Base-by-base conservation (phyloP, 1,140 invertebrate genomes). In the Reticulitermes speratus region DNA sequence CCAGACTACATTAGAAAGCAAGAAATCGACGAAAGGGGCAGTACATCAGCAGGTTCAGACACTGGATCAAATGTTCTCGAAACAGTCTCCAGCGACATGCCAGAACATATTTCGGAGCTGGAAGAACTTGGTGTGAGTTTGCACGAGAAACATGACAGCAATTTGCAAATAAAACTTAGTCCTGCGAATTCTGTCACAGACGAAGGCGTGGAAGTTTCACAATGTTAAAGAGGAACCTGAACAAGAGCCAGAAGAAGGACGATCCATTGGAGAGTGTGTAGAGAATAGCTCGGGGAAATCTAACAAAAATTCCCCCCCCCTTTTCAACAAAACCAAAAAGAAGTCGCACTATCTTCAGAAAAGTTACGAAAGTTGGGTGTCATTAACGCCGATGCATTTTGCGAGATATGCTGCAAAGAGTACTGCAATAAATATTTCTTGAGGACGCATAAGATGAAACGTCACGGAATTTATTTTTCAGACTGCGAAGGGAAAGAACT, bases 341-440 rank as follows among this genome's bases (percentile, higher is more conserved):
- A 86, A 44, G 19, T 32, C 19, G 45, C 55, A n/a, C 81, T 86
- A 45, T 86, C 86, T 30, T 59, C 69, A 32, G 96, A 96, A 84
- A 94, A 94, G 38, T 90, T 97, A 21, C 93, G 94, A 7, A 94
- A 95, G 86, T 91, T 97, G 48, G 96, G 96, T 19, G 95, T 97
- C 0, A 94, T 96, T 87, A 97, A 97, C 90, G 94, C 96, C 5
- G 96, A 97, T 88, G 96, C 96, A 23, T 98, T 98, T 90, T 99
- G 97, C 91, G 97, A 98, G 89, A 94, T 98, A 83, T 99, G 98
- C 90, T 96, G 96, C 89, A 98, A 98, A 90, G 97, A 98, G 91
- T 97, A 98, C 90, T 97, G 96, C 90, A 99, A 98, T 90, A 98
- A 98, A 89, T 98, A 98, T 89, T 98, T 98, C 90, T 91, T 99